phyloP scores from a whole-genome alignment of 2,113 vertebrate genomes.

The Epinephelus cyanopodus region DNA sequence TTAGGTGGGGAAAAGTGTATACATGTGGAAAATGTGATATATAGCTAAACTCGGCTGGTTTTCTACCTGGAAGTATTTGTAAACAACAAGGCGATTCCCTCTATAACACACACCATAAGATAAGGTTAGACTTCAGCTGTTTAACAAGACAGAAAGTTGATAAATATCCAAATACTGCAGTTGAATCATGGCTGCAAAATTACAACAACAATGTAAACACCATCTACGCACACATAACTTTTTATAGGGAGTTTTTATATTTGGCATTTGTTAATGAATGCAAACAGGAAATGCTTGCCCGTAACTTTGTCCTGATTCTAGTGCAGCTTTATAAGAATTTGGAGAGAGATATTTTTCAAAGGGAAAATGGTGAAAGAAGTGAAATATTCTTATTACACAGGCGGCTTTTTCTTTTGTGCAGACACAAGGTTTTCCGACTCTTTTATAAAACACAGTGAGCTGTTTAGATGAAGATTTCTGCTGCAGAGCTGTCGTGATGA shows the following conservation, averaged over 20 bases:
- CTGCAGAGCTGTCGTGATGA: conserved; percentile 26
- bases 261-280: too few relatives aligned
- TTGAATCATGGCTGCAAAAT: neutral
- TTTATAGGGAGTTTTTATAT: too few relatives aligned
- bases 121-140: neutral
- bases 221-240: too few relatives aligned
- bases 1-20: too few relatives aligned
- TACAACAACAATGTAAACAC: neutral
- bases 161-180: neutral
- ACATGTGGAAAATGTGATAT: too few relatives aligned
- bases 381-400: neutral
- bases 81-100: too few relatives aligned
- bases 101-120: neutral
- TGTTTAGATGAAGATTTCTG: conserved; percentile 4
- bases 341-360: too few relatives aligned
- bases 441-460: neutral
- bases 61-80: too few relatives aligned
- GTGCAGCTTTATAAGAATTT: neutral
- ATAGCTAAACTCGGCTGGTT: too few relatives aligned
- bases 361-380: neutral
- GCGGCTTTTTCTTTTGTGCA: conserved; percentile 1
- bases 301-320: neutral
- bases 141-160: neutral
- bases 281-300: neutral
- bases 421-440: neutral